Evolutionary conservation across 2,888 invertebrate species (phyloP).

Genomic region (Scaptomyza flava): DNA sequence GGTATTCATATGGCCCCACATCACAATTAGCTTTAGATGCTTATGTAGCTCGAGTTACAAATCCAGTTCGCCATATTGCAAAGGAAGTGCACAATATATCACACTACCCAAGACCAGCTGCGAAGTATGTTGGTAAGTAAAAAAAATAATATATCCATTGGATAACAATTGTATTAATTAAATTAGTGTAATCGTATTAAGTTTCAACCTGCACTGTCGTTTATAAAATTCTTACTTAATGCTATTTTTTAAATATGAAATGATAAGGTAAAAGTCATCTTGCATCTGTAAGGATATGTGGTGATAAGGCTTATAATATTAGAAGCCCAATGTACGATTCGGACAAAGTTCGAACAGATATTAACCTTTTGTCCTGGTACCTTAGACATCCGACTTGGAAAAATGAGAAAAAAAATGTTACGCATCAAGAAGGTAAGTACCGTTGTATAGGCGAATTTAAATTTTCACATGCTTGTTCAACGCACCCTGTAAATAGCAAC

Average conservation of each 20-base stretch:
- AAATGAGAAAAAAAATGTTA: constrained; percentile 62
- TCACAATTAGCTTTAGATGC: constrained; percentile 86
- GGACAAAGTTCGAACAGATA: constrained; percentile 93
- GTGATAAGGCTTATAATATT: constrained; percentile 91
- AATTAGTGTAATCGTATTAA: constrained; percentile 30
- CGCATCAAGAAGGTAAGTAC: constrained; percentile 78
- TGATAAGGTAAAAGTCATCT: constrained; percentile 91
- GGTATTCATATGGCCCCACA: constrained; percentile 84
- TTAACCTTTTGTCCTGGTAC: constrained; percentile 94
- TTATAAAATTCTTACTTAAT: constrained; percentile 59
- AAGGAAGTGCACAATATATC: constrained; percentile 87
- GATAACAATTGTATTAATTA: constrained; percentile 15
- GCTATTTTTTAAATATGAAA: constrained; percentile 70
- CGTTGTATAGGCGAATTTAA: constrained; percentile 16
- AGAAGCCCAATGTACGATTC: constrained; percentile 89
- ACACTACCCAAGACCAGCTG: constrained; percentile 89
- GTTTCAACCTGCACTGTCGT: constrained; percentile 46
- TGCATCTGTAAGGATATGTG: constrained; percentile 93
- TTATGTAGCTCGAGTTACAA: constrained; percentile 89
- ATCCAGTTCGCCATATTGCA: constrained; percentile 87
- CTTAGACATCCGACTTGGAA: constrained; percentile 90
- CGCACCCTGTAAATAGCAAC: constrained; percentile 57
- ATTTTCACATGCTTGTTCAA: constrained; percentile 40
- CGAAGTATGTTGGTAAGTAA: constrained; percentile 88
- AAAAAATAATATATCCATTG: neutral